Base-by-base conservation (phyloP, 2,113 vertebrate species). In the Stomatorhinus ivindoensis region DNA sequence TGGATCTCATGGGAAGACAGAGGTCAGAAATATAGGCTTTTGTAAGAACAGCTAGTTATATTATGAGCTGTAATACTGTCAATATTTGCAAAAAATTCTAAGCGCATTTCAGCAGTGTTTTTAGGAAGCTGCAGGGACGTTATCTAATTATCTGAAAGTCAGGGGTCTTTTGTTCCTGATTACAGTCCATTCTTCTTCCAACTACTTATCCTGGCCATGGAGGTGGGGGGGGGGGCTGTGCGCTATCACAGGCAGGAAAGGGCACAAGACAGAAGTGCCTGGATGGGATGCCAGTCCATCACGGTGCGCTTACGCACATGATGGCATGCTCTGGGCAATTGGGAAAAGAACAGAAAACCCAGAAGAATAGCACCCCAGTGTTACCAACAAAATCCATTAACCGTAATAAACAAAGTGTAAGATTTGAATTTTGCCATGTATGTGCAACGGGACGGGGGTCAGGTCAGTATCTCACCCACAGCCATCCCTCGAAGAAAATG, bases 391-490 rank as follows among this genome's bases (percentile, higher is more conserved):
- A 65, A 13, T 27, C 9, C 8, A 27, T 65, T 27, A 65, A 31
- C 27, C 0, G 0, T 27, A 11, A 65, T 27, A 27, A 27, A 27
- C 10, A 31, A 65, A 69, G 9, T 65, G 58, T 31, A 31, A 69
- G 61, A 31, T 69, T 13, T 69, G n/a, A 69, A 69, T 69, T 31
- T 69, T 31, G n/a, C 61, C 10, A 31, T 69, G 4, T 69, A 13
- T 1, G n/a, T 69, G 61, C 13, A 11, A 27, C 4, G 24, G 58
- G 58, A 24, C 21, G 24, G 27, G n/a, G 2, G 35, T 10, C 46
- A 58, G 27, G 1, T 5, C 13, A 82, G 80, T 11, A 8, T 87
- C 94, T 94, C 92, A 96, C 95, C 95, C 95, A 96, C 27, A 95
- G 93, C 93, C 48, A 91, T 61, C 92, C 92, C 0, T 94, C 91